A percentile compares a stretch with the other conserved stretches of the same genome.
These are phyloP conservation scores for Coremacera marginata DNA, from an alignment of 2,888 invertebrate species.

Conservation along the genomic window DNA sequence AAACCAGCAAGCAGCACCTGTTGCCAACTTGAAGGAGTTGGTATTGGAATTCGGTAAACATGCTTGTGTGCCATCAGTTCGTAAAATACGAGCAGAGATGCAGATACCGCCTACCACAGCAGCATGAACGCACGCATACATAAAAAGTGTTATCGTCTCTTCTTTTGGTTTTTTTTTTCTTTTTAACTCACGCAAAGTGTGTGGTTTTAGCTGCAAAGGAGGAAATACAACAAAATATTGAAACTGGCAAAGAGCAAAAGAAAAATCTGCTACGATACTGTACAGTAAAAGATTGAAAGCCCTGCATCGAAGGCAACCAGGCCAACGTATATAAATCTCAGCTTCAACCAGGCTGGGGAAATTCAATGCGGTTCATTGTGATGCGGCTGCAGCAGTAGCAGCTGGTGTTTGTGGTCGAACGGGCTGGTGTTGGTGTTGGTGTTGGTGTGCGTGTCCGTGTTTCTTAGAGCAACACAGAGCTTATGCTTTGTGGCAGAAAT, in stretches of 20 bases:
- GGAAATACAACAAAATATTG: background rate
- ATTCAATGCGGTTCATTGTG: conserved; percentile 25
- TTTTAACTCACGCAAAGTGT: background rate
- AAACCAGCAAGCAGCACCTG: conserved; percentile 52
- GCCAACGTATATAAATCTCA: conserved; percentile 29
- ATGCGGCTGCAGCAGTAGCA: conserved; percentile 18
- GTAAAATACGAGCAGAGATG: background rate
- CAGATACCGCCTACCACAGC: background rate
- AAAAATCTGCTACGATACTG: background rate
- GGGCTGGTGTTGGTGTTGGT: background rate
- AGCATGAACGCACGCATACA: background rate
- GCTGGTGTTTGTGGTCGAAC: conserved; percentile 31
- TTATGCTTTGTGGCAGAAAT: background rate
- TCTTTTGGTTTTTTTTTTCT: too few relatives aligned
- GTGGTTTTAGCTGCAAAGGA: conserved; percentile 1
- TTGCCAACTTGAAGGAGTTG: conserved; percentile 30
- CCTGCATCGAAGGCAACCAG: background rate
- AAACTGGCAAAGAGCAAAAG: background rate
- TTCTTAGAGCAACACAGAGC: background rate
- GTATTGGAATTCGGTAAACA: background rate
- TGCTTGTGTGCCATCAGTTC: background rate
- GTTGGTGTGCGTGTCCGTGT: background rate
- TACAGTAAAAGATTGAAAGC: background rate
- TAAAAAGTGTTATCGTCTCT: background rate
- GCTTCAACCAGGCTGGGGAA: conserved; percentile 13